Percentiles rank a stretch among this genome's conserved stretches.
These are phyloP conservation scores for Peribatodes rhomboidaria DNA, from an alignment of 2,888 invertebrate genomes.

Conservation along the genomic window DNA sequence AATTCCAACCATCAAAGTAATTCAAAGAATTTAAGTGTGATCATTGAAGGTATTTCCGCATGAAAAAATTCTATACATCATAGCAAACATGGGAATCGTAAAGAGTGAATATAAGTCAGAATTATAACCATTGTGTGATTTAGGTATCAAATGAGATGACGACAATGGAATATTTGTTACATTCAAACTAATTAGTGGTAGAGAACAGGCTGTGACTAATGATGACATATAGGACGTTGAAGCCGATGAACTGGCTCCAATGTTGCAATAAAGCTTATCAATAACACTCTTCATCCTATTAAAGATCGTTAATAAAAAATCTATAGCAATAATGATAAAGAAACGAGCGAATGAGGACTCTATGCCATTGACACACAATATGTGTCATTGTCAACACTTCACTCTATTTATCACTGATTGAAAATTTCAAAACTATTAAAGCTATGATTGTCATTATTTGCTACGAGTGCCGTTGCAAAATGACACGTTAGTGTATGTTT, in stretches of 20 bases:
- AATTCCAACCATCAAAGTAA: slow-evolving; percentile 6
- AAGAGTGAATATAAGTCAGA: slow-evolving; percentile 11
- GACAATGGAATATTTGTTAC: slow-evolving; percentile 18
- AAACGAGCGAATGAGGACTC: slow-evolving; percentile 32
- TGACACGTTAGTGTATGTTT: not conserved
- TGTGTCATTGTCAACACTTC: slow-evolving; percentile 36
- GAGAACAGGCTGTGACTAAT: slow-evolving; percentile 13
- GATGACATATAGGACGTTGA: slow-evolving; percentile 28
- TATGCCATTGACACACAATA: slow-evolving; percentile 37
- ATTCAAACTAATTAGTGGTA: slow-evolving; percentile 15
- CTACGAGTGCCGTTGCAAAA: slow-evolving; percentile 39
- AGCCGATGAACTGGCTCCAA: slow-evolving; percentile 34
- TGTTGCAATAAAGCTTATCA: slow-evolving; percentile 33
- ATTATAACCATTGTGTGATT: slow-evolving; percentile 11
- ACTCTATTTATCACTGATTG: slow-evolving; percentile 51
- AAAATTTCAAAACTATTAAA: slow-evolving; percentile 53
- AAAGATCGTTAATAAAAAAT: slow-evolving; percentile 38
- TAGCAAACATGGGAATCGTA: slow-evolving; percentile 20
- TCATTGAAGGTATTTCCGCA: slow-evolving; percentile 13
- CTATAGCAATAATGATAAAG: slow-evolving; percentile 33
- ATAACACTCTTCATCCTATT: slow-evolving; percentile 28
- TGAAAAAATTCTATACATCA: slow-evolving; percentile 6
- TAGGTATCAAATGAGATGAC: slow-evolving; percentile 20
- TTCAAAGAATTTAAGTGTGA: not conserved
- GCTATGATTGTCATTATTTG: slow-evolving; percentile 46